phyloP scores from a whole-genome alignment of 2,113 vertebrate species.

The Chaetura pelagica region DNA sequence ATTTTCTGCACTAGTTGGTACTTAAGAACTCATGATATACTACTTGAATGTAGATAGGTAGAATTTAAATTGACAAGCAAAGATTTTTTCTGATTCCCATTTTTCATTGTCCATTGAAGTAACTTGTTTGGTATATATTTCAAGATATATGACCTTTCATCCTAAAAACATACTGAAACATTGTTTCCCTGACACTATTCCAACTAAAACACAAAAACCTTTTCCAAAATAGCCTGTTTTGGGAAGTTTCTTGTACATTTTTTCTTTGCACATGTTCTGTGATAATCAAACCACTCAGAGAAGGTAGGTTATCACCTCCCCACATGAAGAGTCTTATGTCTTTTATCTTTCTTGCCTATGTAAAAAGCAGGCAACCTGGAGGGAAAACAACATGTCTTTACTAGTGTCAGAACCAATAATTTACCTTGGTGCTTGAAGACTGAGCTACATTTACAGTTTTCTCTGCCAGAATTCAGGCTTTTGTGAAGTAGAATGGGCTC shows the following conservation, averaged over 20 bases:
- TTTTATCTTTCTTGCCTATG: conserved; percentile 16
- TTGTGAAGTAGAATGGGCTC: neutral
- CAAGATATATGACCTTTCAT: neutral
- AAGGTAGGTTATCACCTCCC: neutral
- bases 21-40: neutral
- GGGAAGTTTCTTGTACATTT: neutral
- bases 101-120: neutral
- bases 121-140: neutral
- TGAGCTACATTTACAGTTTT: neutral
- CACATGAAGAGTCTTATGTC: neutral
- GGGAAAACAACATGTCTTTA: neutral
- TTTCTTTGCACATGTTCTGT: neutral
- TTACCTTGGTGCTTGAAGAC: neutral
- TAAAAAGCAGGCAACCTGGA: conserved; percentile 16
- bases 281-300: neutral
- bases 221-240: neutral
- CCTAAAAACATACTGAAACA: neutral
- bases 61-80: fast-evolving
- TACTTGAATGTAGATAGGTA: neutral
- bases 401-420: neutral
- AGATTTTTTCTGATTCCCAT: neutral
- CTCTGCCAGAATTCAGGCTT: neutral
- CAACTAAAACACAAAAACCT: neutral
- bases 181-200: neutral
- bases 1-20: neutral